Conservation (phyloP, 2,888 invertebrate genomes). For the Drosophila cognata region DNA sequence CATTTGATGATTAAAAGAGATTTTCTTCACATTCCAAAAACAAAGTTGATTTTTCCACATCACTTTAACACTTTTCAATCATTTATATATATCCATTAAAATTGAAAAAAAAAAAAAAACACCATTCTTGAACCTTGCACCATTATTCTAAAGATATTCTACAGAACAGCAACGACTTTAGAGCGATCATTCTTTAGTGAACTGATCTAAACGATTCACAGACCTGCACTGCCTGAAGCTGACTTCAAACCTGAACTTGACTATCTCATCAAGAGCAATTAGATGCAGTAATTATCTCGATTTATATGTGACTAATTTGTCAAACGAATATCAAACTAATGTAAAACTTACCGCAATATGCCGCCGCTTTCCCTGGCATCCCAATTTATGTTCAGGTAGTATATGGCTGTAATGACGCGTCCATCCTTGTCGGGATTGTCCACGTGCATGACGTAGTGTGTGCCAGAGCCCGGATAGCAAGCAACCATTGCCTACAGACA, state of each 20-base stretch:
- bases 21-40: background rate
- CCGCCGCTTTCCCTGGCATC: constrained; percentile 94
- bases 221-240: background rate
- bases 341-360: constrained; percentile 88
- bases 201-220: background rate
- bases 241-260: background rate
- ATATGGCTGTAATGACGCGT: constrained; percentile 98
- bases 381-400: constrained; percentile 98
- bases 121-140: background rate
- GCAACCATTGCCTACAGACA: constrained; percentile 97
- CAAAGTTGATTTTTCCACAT: background rate
- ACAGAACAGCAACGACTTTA: background rate
- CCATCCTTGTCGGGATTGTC: constrained; percentile 99
- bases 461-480: constrained; percentile 97
- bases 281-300: background rate
- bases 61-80: background rate
- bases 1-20: background rate
- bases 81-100: background rate
- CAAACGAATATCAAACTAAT: background rate
- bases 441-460: constrained; percentile 98
- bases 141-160: background rate
- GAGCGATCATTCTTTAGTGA: background rate
- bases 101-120: background rate
- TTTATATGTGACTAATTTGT: background rate
- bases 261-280: background rate